Percentiles rank a stretch among this genome's conserved stretches.
These are phyloP conservation scores for Nibea coibor DNA, from an alignment of 2,113 vertebrate genomes.

Conservation along the genomic window DNA sequence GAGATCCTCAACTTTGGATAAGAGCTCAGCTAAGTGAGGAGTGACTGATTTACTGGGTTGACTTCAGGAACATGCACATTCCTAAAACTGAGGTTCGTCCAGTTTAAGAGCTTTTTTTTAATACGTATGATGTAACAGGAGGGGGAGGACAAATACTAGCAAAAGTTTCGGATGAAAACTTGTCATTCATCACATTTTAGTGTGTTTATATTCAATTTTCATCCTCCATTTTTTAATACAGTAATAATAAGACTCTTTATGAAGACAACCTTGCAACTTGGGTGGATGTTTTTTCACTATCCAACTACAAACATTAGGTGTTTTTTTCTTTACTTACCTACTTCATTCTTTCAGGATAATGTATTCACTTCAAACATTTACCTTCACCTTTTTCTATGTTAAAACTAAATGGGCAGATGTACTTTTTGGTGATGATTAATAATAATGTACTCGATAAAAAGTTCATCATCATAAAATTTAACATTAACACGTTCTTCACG, in stretches of 20 bases:
- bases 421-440: neutral
- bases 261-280: neutral
- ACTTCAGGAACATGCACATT: slow-evolving; percentile 58
- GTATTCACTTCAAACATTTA: neutral
- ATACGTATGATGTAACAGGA: slow-evolving; percentile 13
- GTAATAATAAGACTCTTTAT: neutral
- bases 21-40: slow-evolving; percentile 49
- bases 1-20: slow-evolving; percentile 36
- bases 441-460: neutral
- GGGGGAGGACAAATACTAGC: neutral
- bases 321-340: neutral
- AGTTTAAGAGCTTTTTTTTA: slow-evolving; percentile 35
- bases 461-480: slow-evolving; percentile 7
- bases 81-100: slow-evolving; percentile 40
- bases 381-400: neutral
- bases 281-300: neutral
- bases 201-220: neutral
- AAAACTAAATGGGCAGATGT: neutral
- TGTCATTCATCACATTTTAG: neutral
- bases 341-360: neutral
- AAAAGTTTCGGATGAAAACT: neutral
- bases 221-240: neutral
- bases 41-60: slow-evolving; percentile 57
- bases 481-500: slow-evolving; percentile 7
- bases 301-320: neutral